phyloP scores from a whole-genome alignment of 2,888 invertebrate species.

The Mayetiola destructor region DNA sequence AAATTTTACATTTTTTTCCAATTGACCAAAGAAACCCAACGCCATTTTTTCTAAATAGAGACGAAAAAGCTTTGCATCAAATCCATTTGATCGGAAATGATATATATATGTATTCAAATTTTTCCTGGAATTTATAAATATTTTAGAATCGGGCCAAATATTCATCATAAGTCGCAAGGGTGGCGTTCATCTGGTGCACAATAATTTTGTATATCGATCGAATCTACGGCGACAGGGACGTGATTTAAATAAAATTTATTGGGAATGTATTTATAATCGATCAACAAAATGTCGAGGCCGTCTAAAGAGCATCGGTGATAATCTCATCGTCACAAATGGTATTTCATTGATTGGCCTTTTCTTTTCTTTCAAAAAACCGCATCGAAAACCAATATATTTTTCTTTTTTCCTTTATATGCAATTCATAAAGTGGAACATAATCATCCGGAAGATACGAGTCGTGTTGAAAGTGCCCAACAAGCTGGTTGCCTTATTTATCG shows the following conservation, averaged over 20 bases:
- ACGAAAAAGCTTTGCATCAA: neutral
- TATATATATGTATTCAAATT: too few relatives aligned
- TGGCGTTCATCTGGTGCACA: constrained; percentile 31
- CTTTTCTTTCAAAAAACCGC: neutral
- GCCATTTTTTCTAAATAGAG: neutral
- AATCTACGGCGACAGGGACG: constrained; percentile 33
- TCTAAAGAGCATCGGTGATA: constrained; percentile 32
- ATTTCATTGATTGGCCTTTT: constrained; percentile 7
- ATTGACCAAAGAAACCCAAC: neutral
- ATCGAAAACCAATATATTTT: neutral
- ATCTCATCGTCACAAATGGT: constrained; percentile 34
- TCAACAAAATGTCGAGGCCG: constrained; percentile 34
- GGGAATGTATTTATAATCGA: constrained; percentile 36
- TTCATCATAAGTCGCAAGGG: constrained; percentile 35
- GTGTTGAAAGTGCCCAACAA: constrained; percentile 28
- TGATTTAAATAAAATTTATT: constrained; percentile 31
- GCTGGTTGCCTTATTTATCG: constrained; percentile 30
- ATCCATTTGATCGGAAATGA: neutral
- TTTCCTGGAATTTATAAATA: neutral
- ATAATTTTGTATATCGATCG: constrained; percentile 34
- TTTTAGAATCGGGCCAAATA: constrained; percentile 24
- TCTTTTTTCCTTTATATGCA: neutral
- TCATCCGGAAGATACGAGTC: constrained; percentile 28
- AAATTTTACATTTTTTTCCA: neutral
- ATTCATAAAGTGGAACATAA: constrained; percentile 30